Base-by-base conservation (phyloP, 2,888 invertebrate genomes). In the Parascotia fuliginaria region DNA sequence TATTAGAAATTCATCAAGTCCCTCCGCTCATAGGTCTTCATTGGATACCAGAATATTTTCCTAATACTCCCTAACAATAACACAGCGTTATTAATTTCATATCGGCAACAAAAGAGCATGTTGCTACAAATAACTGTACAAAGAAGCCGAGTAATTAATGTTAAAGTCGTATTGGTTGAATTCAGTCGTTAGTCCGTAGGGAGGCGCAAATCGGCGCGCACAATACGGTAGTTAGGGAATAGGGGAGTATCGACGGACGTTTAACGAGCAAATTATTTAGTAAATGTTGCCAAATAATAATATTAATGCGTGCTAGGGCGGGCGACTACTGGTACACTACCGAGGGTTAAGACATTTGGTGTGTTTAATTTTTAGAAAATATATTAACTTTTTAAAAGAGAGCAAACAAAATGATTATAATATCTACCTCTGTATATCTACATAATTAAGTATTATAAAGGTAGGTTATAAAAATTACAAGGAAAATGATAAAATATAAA, bases 261-360 rank as follows among this genome's bases (percentile, higher is more conserved):
- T 91, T 91, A 91, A 90, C 91, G 87, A 91, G 85, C 85, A 85
- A 89, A 90, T 91, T 89, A 92, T 91, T 91, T 90, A 87, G 86
- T 92, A 90, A 92, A 91, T 90, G 91, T 90, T 89, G 88, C 84
- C 89, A 91, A 91, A 90, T 92, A 90, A 91, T 90, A 89, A 90
- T 85, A 89, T 90, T 87, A 89, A 82, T 85, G 86, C 75, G 81
- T 79, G 76, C 61, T 65, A 76, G 77, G 76, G 73, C 55, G 56
- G 54, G 58, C 56, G 58, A 41, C 53, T n/a, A 52, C 50, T 53
- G 57, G 41, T 24, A 29, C 47, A 50, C 34, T 51, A 27, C 28
- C 14, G 31, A 31, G 12, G 13, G 31, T 13, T 29, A 11, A 3
- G 11, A 11, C 12, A 11, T 12, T 29, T 11, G 11, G 12, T n/a